Percentiles rank a stretch among this genome's conserved stretches.
phyloP scores from a whole-genome alignment of 1,140 invertebrate species.

The Dryas iulia region DNA sequence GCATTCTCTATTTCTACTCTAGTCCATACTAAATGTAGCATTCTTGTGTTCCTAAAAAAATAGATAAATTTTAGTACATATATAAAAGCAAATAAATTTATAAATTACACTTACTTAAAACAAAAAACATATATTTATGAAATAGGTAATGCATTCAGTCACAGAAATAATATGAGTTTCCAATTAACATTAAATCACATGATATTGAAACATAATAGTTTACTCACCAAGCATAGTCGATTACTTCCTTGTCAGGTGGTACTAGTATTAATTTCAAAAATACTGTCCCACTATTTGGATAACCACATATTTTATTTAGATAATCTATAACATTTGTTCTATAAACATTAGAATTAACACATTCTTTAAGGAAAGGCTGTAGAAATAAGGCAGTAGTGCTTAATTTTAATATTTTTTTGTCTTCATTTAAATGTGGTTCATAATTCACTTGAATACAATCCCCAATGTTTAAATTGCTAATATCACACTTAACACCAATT shows the following conservation, averaged over 20 bases:
- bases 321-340: conserved; percentile 53
- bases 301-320: conserved; percentile 44
- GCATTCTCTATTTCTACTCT: conserved; percentile 89
- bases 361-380: conserved; percentile 63
- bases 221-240: conserved; percentile 85
- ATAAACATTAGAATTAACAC: conserved; percentile 54
- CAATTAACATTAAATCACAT: not conserved
- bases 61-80: conserved; percentile 19
- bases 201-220: not conserved
- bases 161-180: not conserved
- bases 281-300: conserved; percentile 42
- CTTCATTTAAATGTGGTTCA: conserved; percentile 16
- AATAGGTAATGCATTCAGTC: not conserved
- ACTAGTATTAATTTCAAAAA: conserved; percentile 70
- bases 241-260: conserved; percentile 81
- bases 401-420: conserved; percentile 44
- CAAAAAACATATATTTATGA: not conserved
- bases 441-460: conserved; percentile 24
- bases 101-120: not conserved
- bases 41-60: conserved; percentile 69
- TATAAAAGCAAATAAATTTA: conserved; percentile 2
- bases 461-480: conserved; percentile 16
- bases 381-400: conserved; percentile 53
- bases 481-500: conserved; percentile 45
- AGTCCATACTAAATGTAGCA: conserved; percentile 81